A percentile compares a stretch with the other conserved stretches of the same genome.
phyloP scores from a whole-genome alignment of 2,888 invertebrate genomes.

The Noctua pronuba region DNA sequence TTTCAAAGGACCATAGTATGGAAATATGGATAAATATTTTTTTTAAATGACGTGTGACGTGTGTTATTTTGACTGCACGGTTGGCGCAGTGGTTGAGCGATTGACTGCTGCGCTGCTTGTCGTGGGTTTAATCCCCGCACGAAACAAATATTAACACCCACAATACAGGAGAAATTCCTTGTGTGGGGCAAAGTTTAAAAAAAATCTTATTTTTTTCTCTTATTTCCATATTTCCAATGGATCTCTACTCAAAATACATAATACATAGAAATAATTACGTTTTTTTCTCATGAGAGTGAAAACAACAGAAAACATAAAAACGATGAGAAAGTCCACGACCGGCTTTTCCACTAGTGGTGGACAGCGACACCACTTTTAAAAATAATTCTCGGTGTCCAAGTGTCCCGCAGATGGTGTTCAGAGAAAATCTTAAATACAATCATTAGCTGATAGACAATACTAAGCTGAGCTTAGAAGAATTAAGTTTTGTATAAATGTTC shows the following conservation, averaged over 20 bases:
- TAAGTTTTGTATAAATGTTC: neutral
- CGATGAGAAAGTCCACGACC: neutral
- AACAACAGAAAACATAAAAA: neutral
- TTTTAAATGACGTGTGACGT: neutral
- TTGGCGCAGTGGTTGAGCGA: too few relatives aligned
- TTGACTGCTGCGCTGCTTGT: too few relatives aligned
- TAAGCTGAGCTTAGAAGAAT: neutral
- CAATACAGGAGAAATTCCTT: too few relatives aligned
- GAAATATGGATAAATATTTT: neutral
- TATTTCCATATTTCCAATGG: neutral
- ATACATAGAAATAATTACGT: neutral
- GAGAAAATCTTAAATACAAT: neutral
- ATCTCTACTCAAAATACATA: neutral
- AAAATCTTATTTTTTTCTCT: too few relatives aligned
- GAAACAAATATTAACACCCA: too few relatives aligned
- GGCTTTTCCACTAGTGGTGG: too few relatives aligned
- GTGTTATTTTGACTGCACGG: too few relatives aligned
- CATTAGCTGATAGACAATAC: neutral
- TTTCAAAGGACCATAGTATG: neutral
- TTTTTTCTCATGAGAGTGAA: neutral
- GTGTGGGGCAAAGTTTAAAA: too few relatives aligned
- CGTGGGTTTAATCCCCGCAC: too few relatives aligned
- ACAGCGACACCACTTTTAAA: too few relatives aligned
- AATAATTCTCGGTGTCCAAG: too few relatives aligned
- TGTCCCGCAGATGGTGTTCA: too few relatives aligned